These are phyloP conservation scores for Dynastes grantii DNA, from an alignment of 2,888 invertebrate genomes.

Conservation along the genomic window DNA sequence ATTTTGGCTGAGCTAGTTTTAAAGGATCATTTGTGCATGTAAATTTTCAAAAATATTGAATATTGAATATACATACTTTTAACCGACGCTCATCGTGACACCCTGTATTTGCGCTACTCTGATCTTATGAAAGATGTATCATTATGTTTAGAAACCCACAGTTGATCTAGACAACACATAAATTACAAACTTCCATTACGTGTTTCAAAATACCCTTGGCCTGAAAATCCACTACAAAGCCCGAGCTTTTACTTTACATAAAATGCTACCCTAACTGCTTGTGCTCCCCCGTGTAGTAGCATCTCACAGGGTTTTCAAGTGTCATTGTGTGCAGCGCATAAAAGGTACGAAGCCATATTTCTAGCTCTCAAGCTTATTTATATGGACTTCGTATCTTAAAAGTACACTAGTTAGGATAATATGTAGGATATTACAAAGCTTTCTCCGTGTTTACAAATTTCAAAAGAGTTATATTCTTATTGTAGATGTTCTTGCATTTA, in stretches of 20 bases:
- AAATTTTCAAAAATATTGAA: no score
- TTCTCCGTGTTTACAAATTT: neutral
- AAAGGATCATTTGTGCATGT: no score
- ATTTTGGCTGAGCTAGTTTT: no score
- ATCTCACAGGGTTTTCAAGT: conserved; percentile 20
- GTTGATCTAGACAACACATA: conserved; percentile 2
- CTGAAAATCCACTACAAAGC: neutral
- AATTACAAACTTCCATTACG: conserved; percentile 12
- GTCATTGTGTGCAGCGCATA: neutral
- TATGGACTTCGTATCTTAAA: neutral
- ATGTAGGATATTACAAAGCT: conserved; percentile 24
- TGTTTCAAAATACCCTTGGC: neutral
- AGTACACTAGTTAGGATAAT: neutral
- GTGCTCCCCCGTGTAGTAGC: neutral
- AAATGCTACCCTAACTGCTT: neutral
- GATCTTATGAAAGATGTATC: no score
- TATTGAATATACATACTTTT: no score
- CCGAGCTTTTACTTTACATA: neutral
- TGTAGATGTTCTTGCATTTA: no score
- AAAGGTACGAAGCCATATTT: conserved; percentile 3
- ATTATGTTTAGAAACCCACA: no score
- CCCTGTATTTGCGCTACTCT: no score
- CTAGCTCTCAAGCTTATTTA: neutral
- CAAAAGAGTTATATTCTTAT: neutral
- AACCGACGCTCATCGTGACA: no score